These are phyloP conservation scores for Loripinus fragilis DNA, from an alignment of 2,888 invertebrate species.

Conservation along the genomic window DNA sequence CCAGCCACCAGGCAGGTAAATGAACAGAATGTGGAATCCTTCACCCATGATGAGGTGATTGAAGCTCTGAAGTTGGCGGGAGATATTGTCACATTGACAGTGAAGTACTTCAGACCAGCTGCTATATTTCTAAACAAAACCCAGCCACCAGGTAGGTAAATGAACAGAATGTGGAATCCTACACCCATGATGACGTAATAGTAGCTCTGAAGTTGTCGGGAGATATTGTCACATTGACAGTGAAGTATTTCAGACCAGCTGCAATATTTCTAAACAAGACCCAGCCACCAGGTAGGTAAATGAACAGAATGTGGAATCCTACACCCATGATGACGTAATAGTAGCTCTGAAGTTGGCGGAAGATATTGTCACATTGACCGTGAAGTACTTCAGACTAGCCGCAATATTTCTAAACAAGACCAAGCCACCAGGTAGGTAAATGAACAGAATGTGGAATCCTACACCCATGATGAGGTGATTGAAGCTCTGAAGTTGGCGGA, in stretches of 20 bases:
- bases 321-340: conserved; percentile 96
- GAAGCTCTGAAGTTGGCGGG: too few relatives aligned
- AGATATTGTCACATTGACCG: conserved; percentile 94
- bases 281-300: conserved; percentile 79
- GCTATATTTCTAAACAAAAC: too few relatives aligned
- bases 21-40: too few relatives aligned
- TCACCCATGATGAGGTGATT: too few relatives aligned
- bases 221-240: conserved; percentile 93
- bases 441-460: too few relatives aligned
- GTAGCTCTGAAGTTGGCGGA: conserved; percentile 94
- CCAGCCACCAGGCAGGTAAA: too few relatives aligned
- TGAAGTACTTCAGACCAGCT: too few relatives aligned
- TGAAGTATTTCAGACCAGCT: conserved; percentile 97
- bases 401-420: conserved; percentile 91
- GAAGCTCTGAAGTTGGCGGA: too few relatives aligned
- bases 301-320: conserved; percentile 81
- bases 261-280: conserved; percentile 91
- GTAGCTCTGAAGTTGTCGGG: conserved; percentile 94
- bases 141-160: too few relatives aligned
- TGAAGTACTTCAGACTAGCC: conserved; percentile 97
- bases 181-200: conserved; percentile 96
- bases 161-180: conserved; percentile 81
- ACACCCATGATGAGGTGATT: too few relatives aligned
- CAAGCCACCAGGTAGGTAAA: conserved; percentile 42
- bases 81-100: too few relatives aligned